phyloP scores from a whole-genome alignment of 2,888 invertebrate species.

The Sialis fuliginosa region DNA sequence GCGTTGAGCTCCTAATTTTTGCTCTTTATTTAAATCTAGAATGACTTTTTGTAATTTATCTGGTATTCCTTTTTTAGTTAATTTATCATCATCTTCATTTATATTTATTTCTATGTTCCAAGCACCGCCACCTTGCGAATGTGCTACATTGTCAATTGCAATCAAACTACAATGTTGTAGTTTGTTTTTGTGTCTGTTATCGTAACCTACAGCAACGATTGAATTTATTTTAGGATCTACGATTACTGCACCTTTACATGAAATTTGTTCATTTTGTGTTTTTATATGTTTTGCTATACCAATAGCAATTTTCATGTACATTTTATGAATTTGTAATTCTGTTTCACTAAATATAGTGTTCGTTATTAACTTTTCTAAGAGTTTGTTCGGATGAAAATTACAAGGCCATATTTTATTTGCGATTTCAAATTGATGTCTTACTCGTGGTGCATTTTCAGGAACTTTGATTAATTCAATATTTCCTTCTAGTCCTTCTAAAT shows the following conservation, averaged over 20 bases:
- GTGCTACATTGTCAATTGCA: conserved; percentile 70
- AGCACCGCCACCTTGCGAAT: conserved; percentile 62
- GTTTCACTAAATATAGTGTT: conserved; percentile 37
- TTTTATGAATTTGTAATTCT: conserved; percentile 35
- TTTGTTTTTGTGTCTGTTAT: conserved; percentile 41
- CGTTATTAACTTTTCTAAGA: conserved; percentile 46
- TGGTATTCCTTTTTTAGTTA: conserved; percentile 25
- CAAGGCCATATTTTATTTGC: conserved; percentile 56
- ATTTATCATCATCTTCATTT: conserved; percentile 3
- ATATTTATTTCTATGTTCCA: conserved; percentile 24
- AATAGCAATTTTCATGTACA: conserved; percentile 39
- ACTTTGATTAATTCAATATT: conserved; percentile 36
- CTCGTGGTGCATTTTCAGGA: conserved; percentile 39
- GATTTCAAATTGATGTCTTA: conserved; percentile 45
- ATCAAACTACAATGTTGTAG: conserved; percentile 73
- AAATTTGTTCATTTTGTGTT: conserved; percentile 16
- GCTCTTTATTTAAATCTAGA: conserved; percentile 15
- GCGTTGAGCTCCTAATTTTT: conserved; percentile 26
- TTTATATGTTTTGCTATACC: conserved; percentile 26
- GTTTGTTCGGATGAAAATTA: conserved; percentile 66
- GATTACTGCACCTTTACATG: conserved; percentile 37
- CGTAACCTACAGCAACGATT: conserved; percentile 47
- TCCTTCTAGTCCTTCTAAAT: conserved; percentile 30
- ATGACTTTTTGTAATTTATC: conserved; percentile 18
- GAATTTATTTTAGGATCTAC: conserved; percentile 51